These are phyloP conservation scores for Tringa solitaria DNA, from an alignment of 2,113 vertebrate genomes.

Conservation along the genomic window DNA sequence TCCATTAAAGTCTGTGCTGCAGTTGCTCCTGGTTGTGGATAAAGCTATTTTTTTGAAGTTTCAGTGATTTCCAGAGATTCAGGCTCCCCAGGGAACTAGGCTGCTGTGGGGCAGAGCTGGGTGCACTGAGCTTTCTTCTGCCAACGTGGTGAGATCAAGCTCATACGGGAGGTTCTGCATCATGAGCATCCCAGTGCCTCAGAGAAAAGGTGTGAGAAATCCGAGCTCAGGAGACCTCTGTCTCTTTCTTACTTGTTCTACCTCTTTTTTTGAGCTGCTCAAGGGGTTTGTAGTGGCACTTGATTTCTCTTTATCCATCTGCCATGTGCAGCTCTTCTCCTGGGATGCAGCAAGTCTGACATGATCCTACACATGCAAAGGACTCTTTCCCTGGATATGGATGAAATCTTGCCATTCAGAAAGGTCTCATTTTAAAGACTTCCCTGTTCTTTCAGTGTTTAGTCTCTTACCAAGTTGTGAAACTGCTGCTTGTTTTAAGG, in stretches of 20 bases:
- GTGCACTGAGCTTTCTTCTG: neutral
- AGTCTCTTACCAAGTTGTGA: neutral
- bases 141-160: fast-evolving
- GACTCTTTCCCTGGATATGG: too few species aligned
- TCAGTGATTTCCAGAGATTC: neutral
- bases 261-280: neutral
- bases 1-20: neutral
- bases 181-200: neutral
- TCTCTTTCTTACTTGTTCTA: neutral
- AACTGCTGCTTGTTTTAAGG: neutral
- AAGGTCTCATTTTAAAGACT: neutral
- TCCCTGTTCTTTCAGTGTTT: neutral
- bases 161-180: neutral
- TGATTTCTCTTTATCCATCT: neutral
- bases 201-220: neutral
- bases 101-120: neutral
- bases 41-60: neutral
- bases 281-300: neutral
- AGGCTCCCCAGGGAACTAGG: neutral
- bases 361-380: neutral
- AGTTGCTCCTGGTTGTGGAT: neutral
- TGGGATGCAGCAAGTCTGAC: neutral
- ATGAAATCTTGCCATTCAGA: neutral
- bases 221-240: neutral
- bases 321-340: neutral